phyloP scores from a whole-genome alignment of 23 tunicate species.

The Halocynthia roretzi region DNA sequence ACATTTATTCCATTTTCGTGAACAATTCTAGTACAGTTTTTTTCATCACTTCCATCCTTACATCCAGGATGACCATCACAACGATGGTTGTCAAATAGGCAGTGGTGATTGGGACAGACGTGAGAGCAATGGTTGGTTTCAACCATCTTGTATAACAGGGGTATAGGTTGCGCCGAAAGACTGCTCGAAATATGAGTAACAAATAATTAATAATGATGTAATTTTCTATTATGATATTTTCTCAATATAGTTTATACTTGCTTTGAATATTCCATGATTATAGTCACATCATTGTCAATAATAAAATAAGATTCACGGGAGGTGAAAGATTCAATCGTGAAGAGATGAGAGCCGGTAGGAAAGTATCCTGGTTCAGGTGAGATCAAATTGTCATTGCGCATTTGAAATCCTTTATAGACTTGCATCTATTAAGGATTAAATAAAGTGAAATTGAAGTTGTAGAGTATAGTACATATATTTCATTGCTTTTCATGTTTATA shows the following conservation, averaged over 20 bases:
- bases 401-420: slow-evolving; percentile 29
- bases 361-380: slow-evolving; percentile 3
- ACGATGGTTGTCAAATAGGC: slow-evolving; percentile 40
- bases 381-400: neutral
- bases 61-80: slow-evolving; percentile 88
- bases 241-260: neutral
- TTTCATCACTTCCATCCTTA: slow-evolving; percentile 72
- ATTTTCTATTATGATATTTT: neutral
- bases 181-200: neutral
- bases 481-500: neutral
- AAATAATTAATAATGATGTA: neutral
- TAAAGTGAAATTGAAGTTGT: neutral
- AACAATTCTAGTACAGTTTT: slow-evolving; percentile 39
- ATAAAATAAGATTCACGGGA: slow-evolving; percentile 22
- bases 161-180: neutral
- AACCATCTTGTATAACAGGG: slow-evolving; percentile 29
- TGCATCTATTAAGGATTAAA: slow-evolving; percentile 19
- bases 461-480: neutral
- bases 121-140: slow-evolving; percentile 43
- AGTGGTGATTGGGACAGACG: slow-evolving; percentile 48
- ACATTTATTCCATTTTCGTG: slow-evolving; percentile 32
- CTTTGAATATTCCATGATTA: slow-evolving; percentile 26
- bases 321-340: slow-evolving; percentile 15
- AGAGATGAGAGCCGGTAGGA: slow-evolving; percentile 13
- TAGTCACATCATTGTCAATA: slow-evolving; percentile 22